Evolutionary conservation across 2,113 vertebrate species (phyloP), one percentile per base, ranked within the genome.

Genomic region (Semicossyphus pulcher): DNA sequence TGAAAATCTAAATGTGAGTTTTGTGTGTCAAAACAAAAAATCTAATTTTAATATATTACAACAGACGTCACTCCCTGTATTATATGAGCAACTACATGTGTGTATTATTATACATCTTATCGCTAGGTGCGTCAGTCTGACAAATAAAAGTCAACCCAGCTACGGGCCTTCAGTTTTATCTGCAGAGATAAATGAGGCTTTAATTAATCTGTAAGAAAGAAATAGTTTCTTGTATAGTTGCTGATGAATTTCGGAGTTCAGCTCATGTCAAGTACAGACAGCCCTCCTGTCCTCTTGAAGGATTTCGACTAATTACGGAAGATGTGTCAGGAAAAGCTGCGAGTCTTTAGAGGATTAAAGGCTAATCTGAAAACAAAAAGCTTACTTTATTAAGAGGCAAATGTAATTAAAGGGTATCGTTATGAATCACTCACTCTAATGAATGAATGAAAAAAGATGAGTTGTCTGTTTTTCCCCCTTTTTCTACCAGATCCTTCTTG

Each of bases 331-430:
- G 48, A 78, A 85, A 76, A 86, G 66, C 10, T 66, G 31, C 18
- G 29, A 42, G 80, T 74, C 76, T 76, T 68, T 16, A 44, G 67
- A 63, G 76, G 80, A 88, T 85, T 89, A 86, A 26, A 25, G 34
- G 63, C 63, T 91, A 78, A 88, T 88, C 75, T 73, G 31, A 75
- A 87, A 88, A 84, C 79, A 86, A 84, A 89, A 85, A 67, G 72
- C 75, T 65, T 66, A 49, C 29, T 81, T 59, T 78, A 65, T 82
- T 72, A 83, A 76, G 48, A 64, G 11, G 64, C 37, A 72, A 81
- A 84, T 84, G 49, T 77, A 86, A 86, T 91, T 85, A 84, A 48
- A 63, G 69, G 48, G 29, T 52, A 81, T 78, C 62, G 12, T 54
- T 45, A 69, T 71, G 53, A 85, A 68, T 78, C 80, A 64, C 42